These are phyloP conservation scores for Ochlodes sylvanus DNA, from an alignment of 2,888 invertebrate genomes.

Conservation along the genomic window DNA sequence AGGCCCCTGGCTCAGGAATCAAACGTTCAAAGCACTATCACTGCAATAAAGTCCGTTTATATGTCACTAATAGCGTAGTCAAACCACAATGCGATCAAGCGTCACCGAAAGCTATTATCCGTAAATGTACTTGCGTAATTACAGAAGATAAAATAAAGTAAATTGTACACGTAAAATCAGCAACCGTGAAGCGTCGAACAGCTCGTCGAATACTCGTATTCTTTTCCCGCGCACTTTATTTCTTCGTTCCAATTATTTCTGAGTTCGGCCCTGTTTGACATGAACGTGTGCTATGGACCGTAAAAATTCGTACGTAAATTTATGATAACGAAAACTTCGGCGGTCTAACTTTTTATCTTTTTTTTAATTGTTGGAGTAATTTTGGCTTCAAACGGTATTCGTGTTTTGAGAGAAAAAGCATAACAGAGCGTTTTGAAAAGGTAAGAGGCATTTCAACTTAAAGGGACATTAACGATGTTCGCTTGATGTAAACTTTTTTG, in stretches of 20 bases:
- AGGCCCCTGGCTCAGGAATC: too few species aligned
- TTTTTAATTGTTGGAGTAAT: background rate
- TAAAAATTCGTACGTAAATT: conserved; percentile 26
- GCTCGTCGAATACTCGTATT: conserved; percentile 8
- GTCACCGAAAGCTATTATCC: background rate
- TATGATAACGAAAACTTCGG: conserved; percentile 24
- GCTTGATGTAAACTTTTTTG: too few species aligned
- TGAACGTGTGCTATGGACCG: conserved; percentile 34
- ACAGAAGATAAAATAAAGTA: conserved; percentile 7
- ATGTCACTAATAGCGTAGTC: background rate
- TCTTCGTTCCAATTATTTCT: conserved; percentile 41
- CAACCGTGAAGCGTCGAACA: conserved; percentile 20
- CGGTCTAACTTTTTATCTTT: background rate
- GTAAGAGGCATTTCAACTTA: too few species aligned
- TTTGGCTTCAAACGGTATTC: background rate
- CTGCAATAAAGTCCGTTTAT: too few species aligned
- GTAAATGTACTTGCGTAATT: conserved; percentile 1
- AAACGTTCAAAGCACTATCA: too few species aligned
- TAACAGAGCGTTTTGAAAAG: too few species aligned
- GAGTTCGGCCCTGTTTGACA: conserved; percentile 40
- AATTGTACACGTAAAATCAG: conserved; percentile 27
- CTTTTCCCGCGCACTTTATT: conserved; percentile 25
- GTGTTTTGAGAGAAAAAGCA: too few species aligned
- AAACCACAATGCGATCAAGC: background rate
- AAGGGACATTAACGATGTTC: too few species aligned